phyloP scores from a whole-genome alignment of 2,113 vertebrate genomes.

The Salvelinus fontinalis region DNA sequence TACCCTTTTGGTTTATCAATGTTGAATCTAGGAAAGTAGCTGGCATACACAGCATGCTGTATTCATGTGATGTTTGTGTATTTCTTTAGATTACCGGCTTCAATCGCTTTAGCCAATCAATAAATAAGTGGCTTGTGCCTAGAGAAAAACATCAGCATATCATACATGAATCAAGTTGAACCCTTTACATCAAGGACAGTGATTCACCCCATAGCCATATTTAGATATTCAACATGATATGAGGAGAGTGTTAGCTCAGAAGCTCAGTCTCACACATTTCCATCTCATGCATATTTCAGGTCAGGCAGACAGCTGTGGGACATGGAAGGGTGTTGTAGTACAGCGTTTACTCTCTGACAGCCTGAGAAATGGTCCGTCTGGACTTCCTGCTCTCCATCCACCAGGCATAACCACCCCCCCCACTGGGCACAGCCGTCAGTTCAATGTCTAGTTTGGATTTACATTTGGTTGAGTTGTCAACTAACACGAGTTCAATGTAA shows the following conservation, averaged over 20 bases:
- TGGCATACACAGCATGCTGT: neutral
- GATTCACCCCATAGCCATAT: conserved; percentile 19
- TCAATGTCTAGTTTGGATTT: too few species aligned
- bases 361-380: conserved; percentile 32
- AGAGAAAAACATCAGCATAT: too few species aligned
- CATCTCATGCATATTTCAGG: conserved; percentile 36
- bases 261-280: conserved; percentile 29
- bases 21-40: too few species aligned
- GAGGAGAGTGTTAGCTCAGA: conserved; percentile 16
- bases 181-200: too few species aligned
- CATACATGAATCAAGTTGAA: too few species aligned
- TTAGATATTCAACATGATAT: conserved; percentile 42
- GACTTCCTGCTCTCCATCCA: neutral
- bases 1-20: too few species aligned
- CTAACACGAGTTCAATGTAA: too few species aligned
- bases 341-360: conserved; percentile 37
- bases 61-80: neutral
- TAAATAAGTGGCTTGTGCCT: too few species aligned
- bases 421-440: too few species aligned
- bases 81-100: conserved; percentile 1
- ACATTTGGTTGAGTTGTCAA: too few species aligned
- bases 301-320: conserved; percentile 41
- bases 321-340: conserved; percentile 38
- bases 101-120: neutral
- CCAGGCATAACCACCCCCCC: neutral